Base-by-base conservation (phyloP, 2,888 invertebrate species). In the Galeruca laticollis region DNA sequence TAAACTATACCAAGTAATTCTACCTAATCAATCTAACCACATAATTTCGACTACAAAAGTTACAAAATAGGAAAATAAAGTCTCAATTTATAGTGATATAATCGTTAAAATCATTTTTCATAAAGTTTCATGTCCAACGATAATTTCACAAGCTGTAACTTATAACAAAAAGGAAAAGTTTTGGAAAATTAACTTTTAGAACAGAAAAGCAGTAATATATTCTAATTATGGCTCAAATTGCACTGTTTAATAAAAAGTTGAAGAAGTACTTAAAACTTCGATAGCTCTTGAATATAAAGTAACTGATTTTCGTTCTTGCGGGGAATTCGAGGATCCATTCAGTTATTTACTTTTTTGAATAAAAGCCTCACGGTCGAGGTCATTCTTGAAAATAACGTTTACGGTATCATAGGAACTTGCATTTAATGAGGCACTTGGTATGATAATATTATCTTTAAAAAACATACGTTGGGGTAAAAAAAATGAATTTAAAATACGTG, bases 281-380 rank as follows among this genome's bases (percentile, higher is more conserved):
- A 76, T 77, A 72, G 76, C 73, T 76, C 75, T 76, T 80, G 80
- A 80, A 80, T 80, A 80, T 80, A 80, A 80, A 80, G 79, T 79
- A 77, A 79, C 79, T 79, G 79, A 79, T 81, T 81, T 79, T 71
- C 72, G 67, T 64, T 62, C 66, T 62, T 37, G 68, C 68, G 70
- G 60, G 61, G 52, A 49, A 61, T 65, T 18, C 57, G 60, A 51
- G 56, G 67, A 52, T 68, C 65, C 70, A 67, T 72, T 69, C 67
- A 66, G 61, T 66, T 68, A 74, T 72, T 72, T 67, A 70, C 65
- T 65, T 68, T 49, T 63, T 63, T 56, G 40, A 54, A 63, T 63
- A 63, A 54, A 54, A 63, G 35, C 15, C 43, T 60, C 21, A 60
- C 60, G 40, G 31, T 26, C 47, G 52, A 35, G 43, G 56, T 63